A percentile compares a stretch with the other conserved stretches of the same genome.
phyloP scores from a whole-genome alignment of 2,113 vertebrate genomes.

The Heterotilapia buettikoferi region DNA sequence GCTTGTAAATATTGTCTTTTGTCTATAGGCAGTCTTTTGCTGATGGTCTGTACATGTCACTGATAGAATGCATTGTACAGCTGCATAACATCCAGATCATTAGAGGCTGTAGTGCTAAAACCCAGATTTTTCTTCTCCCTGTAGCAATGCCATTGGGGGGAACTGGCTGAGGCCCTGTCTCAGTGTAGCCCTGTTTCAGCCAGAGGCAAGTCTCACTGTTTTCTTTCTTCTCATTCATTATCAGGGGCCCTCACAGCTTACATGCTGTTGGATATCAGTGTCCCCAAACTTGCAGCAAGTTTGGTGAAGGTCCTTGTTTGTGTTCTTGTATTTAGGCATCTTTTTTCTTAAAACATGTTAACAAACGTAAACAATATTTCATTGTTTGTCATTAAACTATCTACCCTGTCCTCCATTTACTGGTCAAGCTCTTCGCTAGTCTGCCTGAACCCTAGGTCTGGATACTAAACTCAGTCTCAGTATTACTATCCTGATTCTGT shows the following conservation, averaged over 20 bases:
- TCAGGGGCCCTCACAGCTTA: conserved; percentile 90
- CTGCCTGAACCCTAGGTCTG: not conserved
- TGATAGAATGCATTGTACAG: conserved; percentile 52
- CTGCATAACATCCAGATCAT: conserved; percentile 38
- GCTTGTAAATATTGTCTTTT: not conserved
- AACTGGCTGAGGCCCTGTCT: conserved; percentile 98
- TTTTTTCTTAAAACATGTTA: conserved; percentile 9
- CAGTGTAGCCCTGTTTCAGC: conserved; percentile 97
- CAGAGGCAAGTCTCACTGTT: conserved; percentile 97
- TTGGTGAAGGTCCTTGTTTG: conserved; percentile 96
- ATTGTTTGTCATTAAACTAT: fast-evolving
- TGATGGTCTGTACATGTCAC: conserved; percentile 3
- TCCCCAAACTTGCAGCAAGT: conserved; percentile 99
- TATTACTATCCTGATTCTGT: not conserved
- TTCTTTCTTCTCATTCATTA: conserved; percentile 83
- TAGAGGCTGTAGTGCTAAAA: conserved; percentile 90
- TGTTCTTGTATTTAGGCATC: conserved; percentile 78
- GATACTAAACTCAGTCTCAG: not conserved
- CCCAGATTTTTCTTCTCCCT: conserved; percentile 96
- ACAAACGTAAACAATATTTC: not conserved
- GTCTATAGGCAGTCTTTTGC: not conserved
- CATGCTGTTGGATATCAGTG: conserved; percentile 88
- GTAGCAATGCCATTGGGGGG: conserved; percentile 92
- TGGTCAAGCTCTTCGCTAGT: not conserved
- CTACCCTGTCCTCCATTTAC: not conserved